Conservation (phyloP, 2,113 vertebrate species). For the Oncorhynchus tshawytscha region DNA sequence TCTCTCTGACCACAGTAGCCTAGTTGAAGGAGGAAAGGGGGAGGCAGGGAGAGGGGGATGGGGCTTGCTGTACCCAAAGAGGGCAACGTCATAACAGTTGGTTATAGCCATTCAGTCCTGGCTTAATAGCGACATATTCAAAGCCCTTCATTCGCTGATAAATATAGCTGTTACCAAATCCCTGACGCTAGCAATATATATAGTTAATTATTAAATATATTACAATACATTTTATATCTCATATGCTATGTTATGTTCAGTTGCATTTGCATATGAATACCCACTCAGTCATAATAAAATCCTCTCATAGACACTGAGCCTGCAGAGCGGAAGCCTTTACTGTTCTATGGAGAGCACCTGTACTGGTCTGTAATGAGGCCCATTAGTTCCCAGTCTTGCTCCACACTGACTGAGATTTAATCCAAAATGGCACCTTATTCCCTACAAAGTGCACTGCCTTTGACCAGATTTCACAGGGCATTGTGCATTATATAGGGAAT, state of each 20-base stretch:
- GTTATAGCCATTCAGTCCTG: background rate
- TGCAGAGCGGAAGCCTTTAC: conserved; percentile 5
- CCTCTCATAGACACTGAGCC: conserved; percentile 27
- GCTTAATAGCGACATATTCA: background rate
- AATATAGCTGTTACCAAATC: conserved; percentile 1
- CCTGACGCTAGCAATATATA: background rate
- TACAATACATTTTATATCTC: background rate
- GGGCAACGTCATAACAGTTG: background rate
- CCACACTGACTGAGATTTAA: background rate
- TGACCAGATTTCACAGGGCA: no score
- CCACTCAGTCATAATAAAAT: conserved; percentile 27
- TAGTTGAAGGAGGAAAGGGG: no score
- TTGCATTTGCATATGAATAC: conserved; percentile 37
- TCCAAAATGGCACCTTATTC: no score
- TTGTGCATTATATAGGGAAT: no score
- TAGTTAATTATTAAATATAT: background rate
- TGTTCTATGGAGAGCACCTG: conserved; percentile 26
- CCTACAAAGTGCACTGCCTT: no score
- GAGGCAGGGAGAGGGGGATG: no score
- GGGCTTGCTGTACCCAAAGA: no score
- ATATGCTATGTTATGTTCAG: conserved; percentile 2
- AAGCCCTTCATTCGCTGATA: background rate
- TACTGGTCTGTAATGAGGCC: conserved; percentile 32
- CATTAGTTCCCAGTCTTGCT: conserved; percentile 36
- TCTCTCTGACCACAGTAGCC: no score